Evolutionary conservation across 1,140 invertebrate species (phyloP).

Genomic region (Trichogramma pretiosum): DNA sequence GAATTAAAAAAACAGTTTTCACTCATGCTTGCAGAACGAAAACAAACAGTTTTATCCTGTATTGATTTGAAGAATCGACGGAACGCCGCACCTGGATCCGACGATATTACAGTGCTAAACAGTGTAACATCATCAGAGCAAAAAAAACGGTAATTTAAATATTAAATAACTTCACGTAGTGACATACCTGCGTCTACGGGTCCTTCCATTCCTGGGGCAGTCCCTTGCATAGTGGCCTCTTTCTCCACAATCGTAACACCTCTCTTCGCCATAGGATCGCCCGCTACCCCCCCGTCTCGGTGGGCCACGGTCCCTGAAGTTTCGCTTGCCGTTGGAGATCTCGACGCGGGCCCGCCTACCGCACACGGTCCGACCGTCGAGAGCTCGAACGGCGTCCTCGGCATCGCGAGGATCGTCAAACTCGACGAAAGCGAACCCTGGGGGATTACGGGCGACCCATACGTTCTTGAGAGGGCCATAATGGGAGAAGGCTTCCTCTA

Average conservation of each 20-base stretch:
- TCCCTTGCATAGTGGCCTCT: slow-evolving; percentile 86
- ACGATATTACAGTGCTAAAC: too few relatives aligned
- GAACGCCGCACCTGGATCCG: too few relatives aligned
- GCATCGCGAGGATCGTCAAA: slow-evolving; percentile 87
- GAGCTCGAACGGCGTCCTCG: slow-evolving; percentile 76
- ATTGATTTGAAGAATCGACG: too few relatives aligned
- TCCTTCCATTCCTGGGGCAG: slow-evolving; percentile 57
- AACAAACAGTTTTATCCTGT: too few relatives aligned
- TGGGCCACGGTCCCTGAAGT: slow-evolving; percentile 34
- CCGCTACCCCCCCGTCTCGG: slow-evolving; percentile 47
- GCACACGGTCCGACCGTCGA: slow-evolving; percentile 73
- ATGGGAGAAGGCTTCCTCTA: slow-evolving; percentile 89
- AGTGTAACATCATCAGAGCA: too few relatives aligned
- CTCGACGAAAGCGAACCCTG: slow-evolving; percentile 92
- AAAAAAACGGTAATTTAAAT: too few relatives aligned
- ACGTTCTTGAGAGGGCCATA: slow-evolving; percentile 90
- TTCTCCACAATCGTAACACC: slow-evolving; percentile 88
- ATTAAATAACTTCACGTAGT: too few relatives aligned
- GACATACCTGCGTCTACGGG: slow-evolving; percentile 51
- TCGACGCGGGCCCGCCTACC: slow-evolving; percentile 85
- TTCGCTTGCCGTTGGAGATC: slow-evolving; percentile 72
- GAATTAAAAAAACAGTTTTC: too few relatives aligned
- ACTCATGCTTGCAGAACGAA: too few relatives aligned
- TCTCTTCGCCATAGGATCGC: slow-evolving; percentile 51
- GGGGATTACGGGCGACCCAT: slow-evolving; percentile 89